phyloP scores from a whole-genome alignment of 2,113 vertebrate genomes.

The Tragelaphus scriptus region DNA sequence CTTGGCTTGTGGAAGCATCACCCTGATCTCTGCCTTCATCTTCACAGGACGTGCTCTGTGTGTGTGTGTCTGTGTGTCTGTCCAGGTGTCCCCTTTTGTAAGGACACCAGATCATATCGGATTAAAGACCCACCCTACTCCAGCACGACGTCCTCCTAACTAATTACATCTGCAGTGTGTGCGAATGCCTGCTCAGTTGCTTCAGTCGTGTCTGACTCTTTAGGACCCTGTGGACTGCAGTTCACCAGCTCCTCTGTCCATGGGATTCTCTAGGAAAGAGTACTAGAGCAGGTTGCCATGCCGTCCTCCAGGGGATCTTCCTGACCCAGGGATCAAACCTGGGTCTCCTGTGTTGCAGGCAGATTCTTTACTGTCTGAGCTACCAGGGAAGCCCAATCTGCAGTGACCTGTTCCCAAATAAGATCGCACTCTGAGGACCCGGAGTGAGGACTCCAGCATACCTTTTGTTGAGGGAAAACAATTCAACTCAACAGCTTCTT shows the following conservation, averaged over 20 bases:
- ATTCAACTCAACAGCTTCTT: background rate
- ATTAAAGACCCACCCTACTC: background rate
- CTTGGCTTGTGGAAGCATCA: background rate
- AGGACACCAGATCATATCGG: background rate
- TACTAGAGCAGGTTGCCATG: background rate
- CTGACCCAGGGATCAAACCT: background rate
- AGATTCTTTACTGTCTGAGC: background rate
- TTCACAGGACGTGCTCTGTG: fast-evolving
- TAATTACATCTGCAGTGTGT: background rate
- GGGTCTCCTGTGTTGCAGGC: background rate
- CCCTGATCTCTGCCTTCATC: background rate
- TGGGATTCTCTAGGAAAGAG: background rate
- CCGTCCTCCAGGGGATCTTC: background rate
- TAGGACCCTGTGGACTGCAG: background rate
- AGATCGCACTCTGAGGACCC: background rate
- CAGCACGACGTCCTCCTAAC: background rate
- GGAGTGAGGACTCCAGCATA: background rate
- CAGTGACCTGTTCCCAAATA: background rate
- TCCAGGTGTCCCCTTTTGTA: background rate
- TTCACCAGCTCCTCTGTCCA: background rate
- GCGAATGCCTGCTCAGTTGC: fast-evolving
- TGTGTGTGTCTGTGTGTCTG: background rate
- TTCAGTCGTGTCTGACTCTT: background rate
- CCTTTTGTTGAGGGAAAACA: background rate
- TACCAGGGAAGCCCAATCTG: background rate